Evolutionary conservation across 2,888 invertebrate species (phyloP).

Genomic region (Hydrotaea cyrtoneurina): DNA sequence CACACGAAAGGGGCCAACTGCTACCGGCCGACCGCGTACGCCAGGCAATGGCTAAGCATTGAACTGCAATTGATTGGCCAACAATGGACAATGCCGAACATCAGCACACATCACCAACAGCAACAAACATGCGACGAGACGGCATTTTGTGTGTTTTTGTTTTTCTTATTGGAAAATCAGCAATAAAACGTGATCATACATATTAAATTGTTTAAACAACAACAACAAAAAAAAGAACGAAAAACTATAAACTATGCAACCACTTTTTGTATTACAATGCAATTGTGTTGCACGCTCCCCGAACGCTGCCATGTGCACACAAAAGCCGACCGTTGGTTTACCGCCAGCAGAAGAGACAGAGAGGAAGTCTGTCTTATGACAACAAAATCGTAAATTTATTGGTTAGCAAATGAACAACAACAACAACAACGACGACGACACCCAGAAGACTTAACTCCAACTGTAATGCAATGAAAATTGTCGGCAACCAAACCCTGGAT

Average conservation of each 20-base stretch:
- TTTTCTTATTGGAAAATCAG: conserved; percentile 47
- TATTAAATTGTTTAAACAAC: conserved; percentile 51
- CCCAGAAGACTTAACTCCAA: no score
- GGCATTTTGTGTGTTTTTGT: background rate
- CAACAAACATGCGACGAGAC: background rate
- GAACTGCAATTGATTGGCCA: background rate
- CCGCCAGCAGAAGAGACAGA: conserved; percentile 12
- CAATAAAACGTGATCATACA: conserved; percentile 68
- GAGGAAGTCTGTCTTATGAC: conserved; percentile 48
- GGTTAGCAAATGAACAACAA: conserved; percentile 43
- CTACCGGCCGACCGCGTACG: background rate
- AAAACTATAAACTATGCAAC: conserved; percentile 32
- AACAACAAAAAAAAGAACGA: background rate
- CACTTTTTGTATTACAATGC: conserved; percentile 49
- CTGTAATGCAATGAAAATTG: no score
- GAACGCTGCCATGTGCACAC: background rate
- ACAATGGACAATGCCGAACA: background rate
- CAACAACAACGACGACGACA: conserved; percentile 14
- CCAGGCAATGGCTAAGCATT: background rate
- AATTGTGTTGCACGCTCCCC: conserved; percentile 52
- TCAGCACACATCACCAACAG: background rate
- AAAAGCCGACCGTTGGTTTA: no score
- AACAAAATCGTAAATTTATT: conserved; percentile 62
- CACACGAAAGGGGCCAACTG: no score
- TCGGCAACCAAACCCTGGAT: conserved; percentile 56